A percentile compares a stretch with the other conserved stretches of the same genome.
Evolutionary conservation across 2,797 vertebrate genomes (phyloP).

Genomic region (Periophthalmus magnuspinnatus): DNA sequence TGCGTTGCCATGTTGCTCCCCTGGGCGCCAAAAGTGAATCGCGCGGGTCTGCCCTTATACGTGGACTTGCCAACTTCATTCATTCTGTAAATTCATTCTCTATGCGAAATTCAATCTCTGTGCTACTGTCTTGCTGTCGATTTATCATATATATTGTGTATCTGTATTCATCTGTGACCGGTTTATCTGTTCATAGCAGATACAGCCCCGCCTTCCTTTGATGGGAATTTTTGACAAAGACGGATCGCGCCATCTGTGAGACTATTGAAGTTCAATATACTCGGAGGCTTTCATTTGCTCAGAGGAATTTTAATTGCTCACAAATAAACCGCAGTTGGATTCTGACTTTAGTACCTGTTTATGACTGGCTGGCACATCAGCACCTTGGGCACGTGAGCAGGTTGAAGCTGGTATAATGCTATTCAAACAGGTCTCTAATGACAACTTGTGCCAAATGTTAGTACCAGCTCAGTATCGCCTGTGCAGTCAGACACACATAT

Average conservation of each 20-base stretch:
- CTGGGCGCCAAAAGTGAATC: constrained; percentile 49
- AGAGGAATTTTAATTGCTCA: constrained; percentile 71
- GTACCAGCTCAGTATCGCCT: constrained; percentile 10
- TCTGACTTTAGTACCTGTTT: constrained; percentile 61
- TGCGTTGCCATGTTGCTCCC: constrained; percentile 28
- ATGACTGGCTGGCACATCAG: constrained; percentile 30
- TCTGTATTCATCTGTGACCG: constrained; percentile 75
- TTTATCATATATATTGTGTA: constrained; percentile 71
- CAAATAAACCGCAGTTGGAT: constrained; percentile 60
- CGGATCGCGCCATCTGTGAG: constrained; percentile 69
- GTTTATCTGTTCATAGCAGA: constrained; percentile 71
- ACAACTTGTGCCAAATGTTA: constrained; percentile 11
- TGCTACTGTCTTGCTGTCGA: constrained; percentile 50
- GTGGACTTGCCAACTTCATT: constrained; percentile 48
- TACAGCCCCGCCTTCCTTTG: constrained; percentile 41
- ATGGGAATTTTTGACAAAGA: constrained; percentile 71
- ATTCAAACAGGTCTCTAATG: constrained; percentile 22
- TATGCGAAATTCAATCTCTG: constrained; percentile 62
- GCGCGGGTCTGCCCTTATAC: constrained; percentile 39
- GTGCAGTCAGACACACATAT: constrained; percentile 3
- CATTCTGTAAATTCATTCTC: constrained; percentile 51
- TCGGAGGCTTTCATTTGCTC: constrained; percentile 65
- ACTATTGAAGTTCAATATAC: constrained; percentile 71
- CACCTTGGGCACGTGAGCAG: constrained; percentile 36
- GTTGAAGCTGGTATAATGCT: constrained; percentile 24